Evolutionary conservation across 2,113 vertebrate genomes (phyloP).

Genomic region (Microtus ochrogaster): DNA sequence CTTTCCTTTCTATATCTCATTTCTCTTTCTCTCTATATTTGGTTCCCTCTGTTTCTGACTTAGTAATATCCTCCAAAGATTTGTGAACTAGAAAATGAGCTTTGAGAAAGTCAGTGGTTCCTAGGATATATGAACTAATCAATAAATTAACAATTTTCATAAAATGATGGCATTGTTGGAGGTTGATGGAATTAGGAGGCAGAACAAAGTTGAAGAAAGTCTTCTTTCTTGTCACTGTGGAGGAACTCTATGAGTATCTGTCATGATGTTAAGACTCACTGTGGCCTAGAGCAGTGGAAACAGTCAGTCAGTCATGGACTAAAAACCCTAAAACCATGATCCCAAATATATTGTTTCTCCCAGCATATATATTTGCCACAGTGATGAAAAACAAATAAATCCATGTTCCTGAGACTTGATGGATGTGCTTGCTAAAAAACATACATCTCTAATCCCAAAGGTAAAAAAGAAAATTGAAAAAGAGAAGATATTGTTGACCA

Average conservation of each 20-base stretch:
- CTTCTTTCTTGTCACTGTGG: background rate
- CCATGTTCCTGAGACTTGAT: background rate
- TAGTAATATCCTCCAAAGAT: background rate
- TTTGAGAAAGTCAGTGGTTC: background rate
- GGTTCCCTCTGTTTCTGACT: background rate
- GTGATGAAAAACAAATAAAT: background rate
- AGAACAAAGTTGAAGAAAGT: too few relatives aligned
- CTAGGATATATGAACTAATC: background rate
- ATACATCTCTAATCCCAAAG: background rate
- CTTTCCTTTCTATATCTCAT: background rate
- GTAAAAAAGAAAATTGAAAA: background rate
- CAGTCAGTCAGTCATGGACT: too few relatives aligned
- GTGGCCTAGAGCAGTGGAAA: too few relatives aligned
- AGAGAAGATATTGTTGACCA: background rate
- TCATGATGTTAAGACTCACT: background rate
- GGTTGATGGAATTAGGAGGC: background rate
- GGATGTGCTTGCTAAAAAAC: background rate
- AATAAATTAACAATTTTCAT: background rate
- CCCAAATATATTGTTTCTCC: background rate
- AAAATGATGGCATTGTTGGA: background rate
- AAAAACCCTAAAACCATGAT: background rate
- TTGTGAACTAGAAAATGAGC: background rate
- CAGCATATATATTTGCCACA: background rate
- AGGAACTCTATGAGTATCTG: background rate
- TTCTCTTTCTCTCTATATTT: background rate